phyloP scores from a whole-genome alignment of 2,113 vertebrate genomes.

The Solea senegalensis region DNA sequence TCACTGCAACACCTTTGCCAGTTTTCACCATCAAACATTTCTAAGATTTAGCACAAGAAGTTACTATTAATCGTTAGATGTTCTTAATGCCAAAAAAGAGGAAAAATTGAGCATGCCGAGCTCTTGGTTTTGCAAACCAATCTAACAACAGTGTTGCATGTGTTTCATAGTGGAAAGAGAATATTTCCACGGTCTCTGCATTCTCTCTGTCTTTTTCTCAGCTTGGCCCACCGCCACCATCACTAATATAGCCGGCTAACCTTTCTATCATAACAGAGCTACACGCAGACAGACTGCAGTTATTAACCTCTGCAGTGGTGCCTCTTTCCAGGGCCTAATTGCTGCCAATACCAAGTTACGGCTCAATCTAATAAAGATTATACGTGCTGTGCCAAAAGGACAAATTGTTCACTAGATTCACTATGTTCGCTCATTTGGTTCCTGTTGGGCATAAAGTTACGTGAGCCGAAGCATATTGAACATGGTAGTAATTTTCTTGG shows the following conservation, averaged over 20 bases:
- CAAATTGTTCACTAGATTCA: slow-evolving; percentile 65
- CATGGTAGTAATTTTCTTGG: slow-evolving; percentile 54
- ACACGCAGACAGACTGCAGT: slow-evolving; percentile 61
- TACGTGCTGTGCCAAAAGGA: slow-evolving; percentile 67
- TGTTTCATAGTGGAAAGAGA: slow-evolving; percentile 8
- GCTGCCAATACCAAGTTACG: slow-evolving; percentile 67
- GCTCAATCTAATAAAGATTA: slow-evolving; percentile 77
- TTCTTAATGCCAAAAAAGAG: too few species aligned
- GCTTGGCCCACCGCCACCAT: slow-evolving; percentile 55
- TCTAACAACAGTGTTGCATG: too few species aligned
- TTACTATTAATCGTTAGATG: too few species aligned
- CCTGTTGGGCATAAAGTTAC: slow-evolving; percentile 66
- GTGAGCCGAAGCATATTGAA: slow-evolving; percentile 64
- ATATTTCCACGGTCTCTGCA: slow-evolving; percentile 44
- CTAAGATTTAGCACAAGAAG: too few species aligned
- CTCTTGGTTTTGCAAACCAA: too few species aligned
- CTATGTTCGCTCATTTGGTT: slow-evolving; percentile 57
- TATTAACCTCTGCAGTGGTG: slow-evolving; percentile 70
- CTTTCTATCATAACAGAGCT: slow-evolving; percentile 65
- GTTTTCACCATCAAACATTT: too few species aligned
- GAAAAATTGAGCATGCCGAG: too few species aligned
- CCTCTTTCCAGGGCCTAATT: slow-evolving; percentile 68
- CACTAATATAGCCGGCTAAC: slow-evolving; percentile 66
- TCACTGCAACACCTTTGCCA: too few species aligned
- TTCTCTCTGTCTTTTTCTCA: slow-evolving; percentile 11